A percentile compares a stretch with the other conserved stretches of the same genome.
Evolutionary conservation across 1,140 invertebrate species (phyloP).

Genomic region (Drosophila asahinai): DNA sequence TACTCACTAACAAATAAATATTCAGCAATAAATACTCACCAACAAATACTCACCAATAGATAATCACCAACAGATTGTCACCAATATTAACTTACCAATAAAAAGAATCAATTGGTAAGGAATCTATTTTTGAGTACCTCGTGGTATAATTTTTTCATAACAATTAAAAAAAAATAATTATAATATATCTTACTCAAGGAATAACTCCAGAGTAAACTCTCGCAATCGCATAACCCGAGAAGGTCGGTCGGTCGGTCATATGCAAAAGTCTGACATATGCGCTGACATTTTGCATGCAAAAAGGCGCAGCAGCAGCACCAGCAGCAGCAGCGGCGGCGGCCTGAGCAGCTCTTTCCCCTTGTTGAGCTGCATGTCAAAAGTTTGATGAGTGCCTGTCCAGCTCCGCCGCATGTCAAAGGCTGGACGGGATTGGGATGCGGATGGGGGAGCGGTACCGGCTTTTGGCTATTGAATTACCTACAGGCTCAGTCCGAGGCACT

Average conservation of each 20-base stretch:
- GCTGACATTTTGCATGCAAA: conserved; percentile 83
- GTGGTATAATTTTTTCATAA: background rate
- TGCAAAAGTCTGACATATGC: conserved; percentile 82
- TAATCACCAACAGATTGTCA: too few species aligned
- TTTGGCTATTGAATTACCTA: conserved; percentile 82
- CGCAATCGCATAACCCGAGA: conserved; percentile 29
- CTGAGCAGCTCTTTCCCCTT: conserved; percentile 21
- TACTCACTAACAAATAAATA: too few species aligned
- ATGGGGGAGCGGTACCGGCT: conserved; percentile 26
- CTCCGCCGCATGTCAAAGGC: conserved; percentile 71
- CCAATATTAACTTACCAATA: background rate
- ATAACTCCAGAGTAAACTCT: conserved; percentile 14
- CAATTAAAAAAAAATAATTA: too few species aligned
- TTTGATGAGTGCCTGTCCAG: conserved; percentile 80
- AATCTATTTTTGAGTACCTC: background rate
- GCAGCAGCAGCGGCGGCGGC: conserved; percentile 30
- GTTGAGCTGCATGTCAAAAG: conserved; percentile 75
- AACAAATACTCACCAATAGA: too few species aligned
- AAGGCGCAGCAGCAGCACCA: conserved; percentile 72
- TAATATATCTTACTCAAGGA: too few species aligned
- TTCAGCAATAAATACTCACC: too few species aligned
- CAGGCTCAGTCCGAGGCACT: conserved; percentile 55
- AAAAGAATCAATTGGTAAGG: background rate
- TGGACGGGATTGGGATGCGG: conserved; percentile 18
- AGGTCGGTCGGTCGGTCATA: conserved; percentile 51